Conservation (phyloP, 2,888 invertebrate genomes). For the Cosmopolites sordidus region DNA sequence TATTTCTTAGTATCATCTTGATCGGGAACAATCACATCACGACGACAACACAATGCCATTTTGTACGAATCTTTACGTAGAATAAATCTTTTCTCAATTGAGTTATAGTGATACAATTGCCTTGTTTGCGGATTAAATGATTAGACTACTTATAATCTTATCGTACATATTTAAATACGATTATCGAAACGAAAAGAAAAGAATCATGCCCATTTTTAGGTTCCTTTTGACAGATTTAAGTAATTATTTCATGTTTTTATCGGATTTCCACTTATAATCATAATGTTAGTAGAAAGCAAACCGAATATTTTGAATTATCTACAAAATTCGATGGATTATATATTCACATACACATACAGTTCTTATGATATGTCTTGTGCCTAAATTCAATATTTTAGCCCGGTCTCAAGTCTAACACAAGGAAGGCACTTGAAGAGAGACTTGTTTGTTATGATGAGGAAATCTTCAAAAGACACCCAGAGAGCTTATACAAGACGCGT, state of each 20-base stretch:
- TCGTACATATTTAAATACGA: background rate
- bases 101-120: background rate
- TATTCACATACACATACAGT: too few species aligned
- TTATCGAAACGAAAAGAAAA: background rate
- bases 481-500: too few species aligned
- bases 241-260: background rate
- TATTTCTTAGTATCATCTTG: conserved; percentile 30
- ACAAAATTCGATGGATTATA: too few species aligned
- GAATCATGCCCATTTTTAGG: background rate
- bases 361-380: too few species aligned
- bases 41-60: conserved; percentile 20
- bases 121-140: background rate
- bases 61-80: background rate
- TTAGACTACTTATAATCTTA: conserved; percentile 1
- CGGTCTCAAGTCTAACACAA: too few species aligned
- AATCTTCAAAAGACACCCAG: too few species aligned
- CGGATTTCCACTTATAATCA: too few species aligned
- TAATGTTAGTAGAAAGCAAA: too few species aligned
- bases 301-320: too few species aligned
- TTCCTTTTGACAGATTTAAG: background rate
- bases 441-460: too few species aligned
- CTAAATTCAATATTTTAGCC: too few species aligned
- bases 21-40: conserved; percentile 2
- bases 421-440: too few species aligned
- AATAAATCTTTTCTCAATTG: background rate